Conservation (phyloP, 2,888 invertebrate genomes). For the Drosophila neonasuta region DNA sequence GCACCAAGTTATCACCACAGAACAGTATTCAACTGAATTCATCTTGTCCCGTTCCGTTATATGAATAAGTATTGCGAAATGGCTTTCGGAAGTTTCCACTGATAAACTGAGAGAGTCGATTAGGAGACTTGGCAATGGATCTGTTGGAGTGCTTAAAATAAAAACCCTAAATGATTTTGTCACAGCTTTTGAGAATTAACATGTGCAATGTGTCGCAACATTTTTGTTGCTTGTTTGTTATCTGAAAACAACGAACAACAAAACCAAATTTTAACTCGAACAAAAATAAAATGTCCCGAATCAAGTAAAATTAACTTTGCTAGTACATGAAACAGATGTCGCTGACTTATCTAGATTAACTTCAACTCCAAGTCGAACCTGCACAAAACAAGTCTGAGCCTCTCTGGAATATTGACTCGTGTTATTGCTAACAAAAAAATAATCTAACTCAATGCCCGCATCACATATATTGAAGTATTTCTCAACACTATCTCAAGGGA, state of each 20-base stretch:
- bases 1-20: constrained; percentile 6
- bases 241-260: constrained; percentile 24
- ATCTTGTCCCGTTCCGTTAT: constrained; percentile 1
- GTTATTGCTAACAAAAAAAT: too few relatives aligned
- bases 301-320: constrained; percentile 18
- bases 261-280: constrained; percentile 1
- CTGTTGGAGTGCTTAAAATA: constrained; percentile 36
- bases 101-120: constrained; percentile 33
- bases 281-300: constrained; percentile 5
- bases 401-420: constrained; percentile 6
- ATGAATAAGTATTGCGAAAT: constrained; percentile 41
- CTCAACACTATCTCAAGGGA: constrained; percentile 1
- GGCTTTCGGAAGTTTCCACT: constrained; percentile 51
- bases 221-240: constrained; percentile 17
- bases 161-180: constrained; percentile 35
- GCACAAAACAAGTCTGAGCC: constrained; percentile 1
- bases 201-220: constrained; percentile 29
- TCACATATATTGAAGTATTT: not conserved
- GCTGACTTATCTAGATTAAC: constrained; percentile 24
- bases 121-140: constrained; percentile 16
- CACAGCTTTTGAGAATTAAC: constrained; percentile 49
- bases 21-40: constrained; percentile 19
- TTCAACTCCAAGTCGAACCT: not conserved
- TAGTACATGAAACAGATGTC: constrained; percentile 50
- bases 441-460: constrained; percentile 7